A percentile compares a stretch with the other conserved stretches of the same genome.
phyloP scores from a whole-genome alignment of 2,888 invertebrate genomes.

The Corbicula japonica region DNA sequence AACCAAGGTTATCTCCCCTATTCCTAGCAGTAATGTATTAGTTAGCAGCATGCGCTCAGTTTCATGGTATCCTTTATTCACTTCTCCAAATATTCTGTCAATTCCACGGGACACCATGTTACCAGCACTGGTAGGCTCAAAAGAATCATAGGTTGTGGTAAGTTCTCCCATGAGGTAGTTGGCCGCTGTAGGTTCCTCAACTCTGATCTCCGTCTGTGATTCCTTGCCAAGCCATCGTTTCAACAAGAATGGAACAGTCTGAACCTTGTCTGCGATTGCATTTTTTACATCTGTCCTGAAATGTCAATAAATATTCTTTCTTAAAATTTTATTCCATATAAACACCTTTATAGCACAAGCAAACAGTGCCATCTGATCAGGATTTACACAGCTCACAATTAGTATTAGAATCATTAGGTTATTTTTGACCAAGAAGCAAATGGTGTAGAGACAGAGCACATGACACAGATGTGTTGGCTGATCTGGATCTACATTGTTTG shows the following conservation, averaged over 20 bases:
- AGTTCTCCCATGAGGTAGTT: conserved; percentile 90
- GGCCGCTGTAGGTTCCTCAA: conserved; percentile 91
- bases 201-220: conserved; percentile 89
- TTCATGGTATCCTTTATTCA: conserved; percentile 93
- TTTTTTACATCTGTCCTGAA: conserved; percentile 92
- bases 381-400: too few relatives aligned
- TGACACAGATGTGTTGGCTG: too few relatives aligned
- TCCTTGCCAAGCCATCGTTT: conserved; percentile 35
- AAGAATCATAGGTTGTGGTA: conserved; percentile 94
- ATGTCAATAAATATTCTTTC: neutral
- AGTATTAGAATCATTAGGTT: too few relatives aligned
- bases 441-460: too few relatives aligned
- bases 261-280: conserved; percentile 92
- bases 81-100: conserved; percentile 94
- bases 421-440: too few relatives aligned
- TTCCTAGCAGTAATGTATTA: conserved; percentile 92
- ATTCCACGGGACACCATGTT: conserved; percentile 92
- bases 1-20: conserved; percentile 92
- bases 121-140: conserved; percentile 92
- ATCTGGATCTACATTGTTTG: too few relatives aligned
- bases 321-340: neutral
- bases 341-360: too few relatives aligned
- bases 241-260: conserved; percentile 93
- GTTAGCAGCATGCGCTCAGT: conserved; percentile 95
- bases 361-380: too few relatives aligned